A percentile compares a stretch with the other conserved stretches of the same genome.
phyloP scores from a whole-genome alignment of 2,113 vertebrate genomes.

The Psilopogon haemacephalus region DNA sequence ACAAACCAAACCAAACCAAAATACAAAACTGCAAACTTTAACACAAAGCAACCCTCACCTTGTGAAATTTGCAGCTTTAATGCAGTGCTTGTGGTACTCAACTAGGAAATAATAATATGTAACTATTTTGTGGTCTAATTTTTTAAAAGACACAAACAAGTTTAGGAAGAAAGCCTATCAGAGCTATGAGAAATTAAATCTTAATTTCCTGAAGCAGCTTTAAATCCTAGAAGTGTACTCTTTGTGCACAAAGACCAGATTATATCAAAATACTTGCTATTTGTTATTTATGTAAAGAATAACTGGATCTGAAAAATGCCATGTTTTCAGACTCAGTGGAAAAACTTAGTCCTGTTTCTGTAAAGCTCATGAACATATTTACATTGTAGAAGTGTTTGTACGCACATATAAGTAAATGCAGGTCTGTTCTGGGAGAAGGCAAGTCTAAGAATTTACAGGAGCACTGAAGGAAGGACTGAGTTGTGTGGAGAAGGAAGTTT shows the following conservation, averaged over 20 bases:
- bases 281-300: neutral
- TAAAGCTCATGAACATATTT: neutral
- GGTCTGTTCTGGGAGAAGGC: neutral
- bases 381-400: neutral
- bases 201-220: constrained; percentile 29
- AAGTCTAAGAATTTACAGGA: neutral
- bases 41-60: neutral
- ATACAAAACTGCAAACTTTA: neutral
- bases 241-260: neutral
- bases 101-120: constrained; percentile 16
- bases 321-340: neutral
- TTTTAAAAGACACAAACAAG: neutral
- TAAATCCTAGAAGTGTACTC: neutral
- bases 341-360: neutral
- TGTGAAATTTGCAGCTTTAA: constrained; percentile 4
- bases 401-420: neutral
- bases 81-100: neutral
- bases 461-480: neutral
- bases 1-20: too few relatives aligned
- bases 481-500: neutral
- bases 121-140: neutral
- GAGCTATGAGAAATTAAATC: constrained; percentile 30
- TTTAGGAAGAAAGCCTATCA: neutral
- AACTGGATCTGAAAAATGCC: neutral
- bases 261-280: neutral